A percentile compares a stretch with the other conserved stretches of the same genome.
These are phyloP conservation scores for Grus americana DNA, from an alignment of 2,113 vertebrate genomes.

Conservation along the genomic window DNA sequence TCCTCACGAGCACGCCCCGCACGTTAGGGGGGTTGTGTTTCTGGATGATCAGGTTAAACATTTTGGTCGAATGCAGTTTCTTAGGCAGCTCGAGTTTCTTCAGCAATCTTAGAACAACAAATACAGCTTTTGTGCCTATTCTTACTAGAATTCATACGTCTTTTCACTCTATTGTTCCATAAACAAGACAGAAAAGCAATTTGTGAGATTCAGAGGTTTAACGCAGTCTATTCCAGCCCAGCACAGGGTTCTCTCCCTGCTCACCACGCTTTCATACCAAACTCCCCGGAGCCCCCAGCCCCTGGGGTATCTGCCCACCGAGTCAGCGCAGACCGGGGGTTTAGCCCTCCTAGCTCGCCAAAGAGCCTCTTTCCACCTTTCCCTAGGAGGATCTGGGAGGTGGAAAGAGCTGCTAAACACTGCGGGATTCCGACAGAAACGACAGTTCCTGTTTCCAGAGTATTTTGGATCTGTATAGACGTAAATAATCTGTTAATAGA, in stretches of 20 bases:
- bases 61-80: background rate
- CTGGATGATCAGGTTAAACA: background rate
- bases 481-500: constrained; percentile 11
- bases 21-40: background rate
- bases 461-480: background rate
- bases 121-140: background rate
- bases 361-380: background rate
- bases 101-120: background rate
- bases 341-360: background rate
- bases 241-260: background rate
- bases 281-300: background rate
- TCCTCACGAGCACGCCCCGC: background rate
- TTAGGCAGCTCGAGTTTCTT: background rate
- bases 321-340: background rate
- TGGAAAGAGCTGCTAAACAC: background rate
- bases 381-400: background rate
- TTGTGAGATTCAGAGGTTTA: background rate
- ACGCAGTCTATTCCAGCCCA: background rate
- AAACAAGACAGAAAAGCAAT: background rate
- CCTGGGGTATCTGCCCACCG: background rate
- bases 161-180: background rate
- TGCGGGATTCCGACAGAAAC: background rate
- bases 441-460: background rate
- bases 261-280: background rate
- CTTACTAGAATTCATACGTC: background rate